Percentiles rank a stretch among this genome's conserved stretches.
Conservation (phyloP, 2,113 vertebrate species). For the Bagarius yarrelli region DNA sequence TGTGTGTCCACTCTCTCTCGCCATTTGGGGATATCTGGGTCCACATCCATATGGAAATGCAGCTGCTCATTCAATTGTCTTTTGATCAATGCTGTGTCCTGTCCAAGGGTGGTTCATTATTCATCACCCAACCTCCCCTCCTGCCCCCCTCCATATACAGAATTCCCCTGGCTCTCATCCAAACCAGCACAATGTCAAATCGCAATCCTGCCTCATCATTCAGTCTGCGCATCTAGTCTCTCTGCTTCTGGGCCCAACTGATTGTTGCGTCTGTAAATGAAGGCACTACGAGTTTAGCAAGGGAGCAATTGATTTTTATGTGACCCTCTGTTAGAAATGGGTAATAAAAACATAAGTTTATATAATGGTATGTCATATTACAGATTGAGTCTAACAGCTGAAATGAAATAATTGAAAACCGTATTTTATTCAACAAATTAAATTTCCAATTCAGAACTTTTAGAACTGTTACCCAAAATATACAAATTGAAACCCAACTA, state of each 20-base stretch:
- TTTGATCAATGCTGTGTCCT: slow-evolving; percentile 45
- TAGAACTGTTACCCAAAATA: no score
- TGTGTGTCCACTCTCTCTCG: slow-evolving; percentile 32
- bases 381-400: no score
- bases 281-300: neutral
- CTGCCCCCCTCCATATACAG: slow-evolving; percentile 16
- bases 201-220: neutral
- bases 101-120: slow-evolving; percentile 27
- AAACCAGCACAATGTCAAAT: slow-evolving; percentile 5
- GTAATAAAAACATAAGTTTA: neutral
- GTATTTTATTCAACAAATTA: no score
- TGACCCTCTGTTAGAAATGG: neutral
- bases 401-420: no score
- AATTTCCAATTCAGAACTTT: no score
- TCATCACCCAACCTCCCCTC: slow-evolving; percentile 17
- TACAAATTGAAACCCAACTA: neutral
- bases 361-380: neutral
- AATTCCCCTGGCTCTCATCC: neutral
- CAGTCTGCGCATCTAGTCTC: neutral
- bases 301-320: neutral
- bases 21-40: slow-evolving; percentile 41
- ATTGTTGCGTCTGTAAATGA: slow-evolving; percentile 22
- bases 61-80: slow-evolving; percentile 46
- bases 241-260: neutral
- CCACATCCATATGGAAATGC: slow-evolving; percentile 51